Evolutionary conservation across 2,888 invertebrate species (phyloP).

Genomic region (Chrysolina haemoptera): DNA sequence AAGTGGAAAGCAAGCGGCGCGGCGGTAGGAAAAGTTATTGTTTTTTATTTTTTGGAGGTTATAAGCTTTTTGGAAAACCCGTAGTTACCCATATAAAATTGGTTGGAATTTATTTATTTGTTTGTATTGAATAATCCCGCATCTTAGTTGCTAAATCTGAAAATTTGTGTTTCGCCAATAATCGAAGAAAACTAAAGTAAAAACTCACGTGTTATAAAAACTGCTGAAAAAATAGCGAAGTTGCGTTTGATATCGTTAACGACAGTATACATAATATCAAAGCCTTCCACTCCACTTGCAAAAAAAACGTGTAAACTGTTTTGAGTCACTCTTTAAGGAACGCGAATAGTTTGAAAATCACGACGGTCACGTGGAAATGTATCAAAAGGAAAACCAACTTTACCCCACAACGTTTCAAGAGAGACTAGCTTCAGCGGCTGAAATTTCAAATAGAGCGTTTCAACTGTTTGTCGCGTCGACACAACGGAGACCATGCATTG

Average conservation of each 20-base stretch:
- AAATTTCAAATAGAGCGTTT: slow-evolving; percentile 8
- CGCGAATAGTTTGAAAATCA: slow-evolving; percentile 5
- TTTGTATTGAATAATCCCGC: no score
- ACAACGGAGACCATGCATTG: neutral
- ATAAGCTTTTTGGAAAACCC: no score
- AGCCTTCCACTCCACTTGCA: slow-evolving; percentile 7
- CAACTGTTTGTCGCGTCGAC: slow-evolving; percentile 13
- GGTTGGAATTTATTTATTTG: no score
- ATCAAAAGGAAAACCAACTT: neutral
- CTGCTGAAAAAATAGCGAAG: slow-evolving; percentile 59
- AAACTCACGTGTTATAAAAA: slow-evolving; percentile 61
- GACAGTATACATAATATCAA: slow-evolving; percentile 59
- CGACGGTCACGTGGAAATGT: slow-evolving; percentile 28
- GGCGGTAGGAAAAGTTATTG: no score
- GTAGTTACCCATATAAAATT: no score
- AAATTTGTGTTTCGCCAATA: slow-evolving; percentile 11
- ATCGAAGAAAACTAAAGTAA: slow-evolving; percentile 25
- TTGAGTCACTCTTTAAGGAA: slow-evolving; percentile 1
- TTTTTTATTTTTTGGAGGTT: no score
- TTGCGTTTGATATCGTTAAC: slow-evolving; percentile 59
- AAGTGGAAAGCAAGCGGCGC: no score
- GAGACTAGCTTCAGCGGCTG: slow-evolving; percentile 9
- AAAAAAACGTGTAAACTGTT: slow-evolving; percentile 1
- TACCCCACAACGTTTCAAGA: neutral
- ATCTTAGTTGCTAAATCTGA: no score